phyloP scores from a whole-genome alignment of 2,113 vertebrate genomes.

The Peucedramus taeniatus region DNA sequence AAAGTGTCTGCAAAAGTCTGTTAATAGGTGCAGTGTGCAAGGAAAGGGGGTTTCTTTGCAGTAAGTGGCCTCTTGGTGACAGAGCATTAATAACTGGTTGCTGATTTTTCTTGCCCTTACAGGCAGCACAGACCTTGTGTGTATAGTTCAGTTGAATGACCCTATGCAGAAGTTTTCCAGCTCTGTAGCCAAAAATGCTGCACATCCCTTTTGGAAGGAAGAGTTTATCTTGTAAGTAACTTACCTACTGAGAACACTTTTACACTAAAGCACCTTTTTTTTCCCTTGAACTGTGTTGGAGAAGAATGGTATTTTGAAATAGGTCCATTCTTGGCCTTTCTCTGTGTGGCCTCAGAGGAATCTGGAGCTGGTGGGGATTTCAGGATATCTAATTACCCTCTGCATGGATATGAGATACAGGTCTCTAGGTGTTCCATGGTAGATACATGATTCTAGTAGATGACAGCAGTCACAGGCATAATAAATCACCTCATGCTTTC shows the following conservation, averaged over 20 bases:
- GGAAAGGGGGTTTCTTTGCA: not conserved
- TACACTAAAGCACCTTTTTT: not conserved
- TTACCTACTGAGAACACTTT: not conserved
- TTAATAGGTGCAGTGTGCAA: not conserved
- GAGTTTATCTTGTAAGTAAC: constrained; percentile 91
- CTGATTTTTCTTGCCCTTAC: not conserved
- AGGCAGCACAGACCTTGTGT: constrained; percentile 78
- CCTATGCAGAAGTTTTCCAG: constrained; percentile 86
- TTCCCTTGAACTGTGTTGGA: not conserved
- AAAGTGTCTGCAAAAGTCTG: not conserved
- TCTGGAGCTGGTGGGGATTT: not conserved
- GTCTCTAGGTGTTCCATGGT: not conserved
- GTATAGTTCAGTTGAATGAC: constrained; percentile 82
- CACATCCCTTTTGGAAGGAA: constrained; percentile 84
- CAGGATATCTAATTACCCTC: not conserved
- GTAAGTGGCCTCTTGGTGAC: not conserved
- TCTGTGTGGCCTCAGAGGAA: not conserved
- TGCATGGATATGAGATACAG: not conserved
- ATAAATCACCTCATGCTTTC: not conserved
- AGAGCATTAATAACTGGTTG: not conserved
- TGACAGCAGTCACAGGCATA: not conserved
- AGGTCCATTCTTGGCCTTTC: not conserved
- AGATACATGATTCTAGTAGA: not conserved
- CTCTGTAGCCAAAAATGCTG: constrained; percentile 69
- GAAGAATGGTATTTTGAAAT: not conserved